phyloP scores from a whole-genome alignment of 2,113 vertebrate genomes.

The Elgaria multicarinata region DNA sequence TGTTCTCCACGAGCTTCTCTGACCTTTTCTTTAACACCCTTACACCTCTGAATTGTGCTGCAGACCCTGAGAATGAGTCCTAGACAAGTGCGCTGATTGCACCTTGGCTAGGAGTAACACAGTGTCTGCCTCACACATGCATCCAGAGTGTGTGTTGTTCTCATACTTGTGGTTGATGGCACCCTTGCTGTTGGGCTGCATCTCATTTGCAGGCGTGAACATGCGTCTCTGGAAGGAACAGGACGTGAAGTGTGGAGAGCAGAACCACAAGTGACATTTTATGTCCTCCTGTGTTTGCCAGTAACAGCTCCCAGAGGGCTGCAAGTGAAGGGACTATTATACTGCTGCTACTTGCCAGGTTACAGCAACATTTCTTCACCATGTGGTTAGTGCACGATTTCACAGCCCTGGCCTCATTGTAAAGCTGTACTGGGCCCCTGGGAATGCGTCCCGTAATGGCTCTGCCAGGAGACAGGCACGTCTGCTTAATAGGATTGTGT shows the following conservation, averaged over 20 bases:
- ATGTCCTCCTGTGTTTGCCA: slow-evolving; percentile 23
- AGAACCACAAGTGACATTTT: background rate
- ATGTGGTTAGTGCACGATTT: background rate
- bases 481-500: slow-evolving; percentile 35
- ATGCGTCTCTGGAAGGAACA: background rate
- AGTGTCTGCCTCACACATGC: background rate
- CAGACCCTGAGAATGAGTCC: background rate
- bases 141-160: background rate
- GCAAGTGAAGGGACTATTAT: background rate
- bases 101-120: background rate
- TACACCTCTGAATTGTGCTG: background rate
- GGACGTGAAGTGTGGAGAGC: accelerated
- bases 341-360: slow-evolving; percentile 30
- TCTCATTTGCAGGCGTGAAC: slow-evolving; percentile 9
- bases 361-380: slow-evolving; percentile 19
- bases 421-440: slow-evolving; percentile 37
- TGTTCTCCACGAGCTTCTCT: background rate
- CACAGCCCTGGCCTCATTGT: slow-evolving; percentile 24
- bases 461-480: background rate
- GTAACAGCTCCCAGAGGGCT: background rate
- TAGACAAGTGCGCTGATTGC: no score
- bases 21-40: background rate
- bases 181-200: slow-evolving; percentile 11
- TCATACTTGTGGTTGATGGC: slow-evolving; percentile 17
- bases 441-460: background rate